A percentile compares a stretch with the other conserved stretches of the same genome.
Conservation (phyloP, 2,888 invertebrate species). For the Cetonia aurata region DNA sequence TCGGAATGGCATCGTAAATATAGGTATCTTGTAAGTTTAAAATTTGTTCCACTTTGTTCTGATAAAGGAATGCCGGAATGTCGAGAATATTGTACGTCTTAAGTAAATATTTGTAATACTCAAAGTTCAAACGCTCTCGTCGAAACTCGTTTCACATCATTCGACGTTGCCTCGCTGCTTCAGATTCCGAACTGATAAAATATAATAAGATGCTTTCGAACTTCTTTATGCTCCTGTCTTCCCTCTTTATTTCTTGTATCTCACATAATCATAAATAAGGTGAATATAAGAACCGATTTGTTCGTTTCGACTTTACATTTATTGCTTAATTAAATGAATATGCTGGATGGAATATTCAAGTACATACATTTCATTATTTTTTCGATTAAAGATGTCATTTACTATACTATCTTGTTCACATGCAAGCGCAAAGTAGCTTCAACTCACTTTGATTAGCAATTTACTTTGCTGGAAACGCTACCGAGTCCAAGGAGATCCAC, state of each 20-base stretch:
- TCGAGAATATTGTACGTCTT: slow-evolving; percentile 39
- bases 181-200: slow-evolving; percentile 30
- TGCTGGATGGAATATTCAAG: no score
- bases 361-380: no score
- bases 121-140: slow-evolving; percentile 38
- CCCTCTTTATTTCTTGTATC: no score
- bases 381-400: no score
- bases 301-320: no score
- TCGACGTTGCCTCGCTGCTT: slow-evolving; percentile 1
- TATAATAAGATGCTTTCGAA: slow-evolving; percentile 21
- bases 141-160: slow-evolving; percentile 31
- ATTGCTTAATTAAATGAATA: no score
- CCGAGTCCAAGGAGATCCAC: slow-evolving; percentile 13
- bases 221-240: background rate
- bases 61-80: slow-evolving; percentile 41
- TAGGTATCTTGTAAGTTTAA: slow-evolving; percentile 27
- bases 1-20: slow-evolving; percentile 27
- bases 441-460: slow-evolving; percentile 21
- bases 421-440: no score
- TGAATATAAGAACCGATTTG: no score
- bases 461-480: background rate
- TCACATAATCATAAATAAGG: no score
- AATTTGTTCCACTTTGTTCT: slow-evolving; percentile 41
- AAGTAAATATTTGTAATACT: slow-evolving; percentile 41
- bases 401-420: no score